Conservation (phyloP, 1,140 invertebrate species). For the Mycetomoellerius zeteki region DNA sequence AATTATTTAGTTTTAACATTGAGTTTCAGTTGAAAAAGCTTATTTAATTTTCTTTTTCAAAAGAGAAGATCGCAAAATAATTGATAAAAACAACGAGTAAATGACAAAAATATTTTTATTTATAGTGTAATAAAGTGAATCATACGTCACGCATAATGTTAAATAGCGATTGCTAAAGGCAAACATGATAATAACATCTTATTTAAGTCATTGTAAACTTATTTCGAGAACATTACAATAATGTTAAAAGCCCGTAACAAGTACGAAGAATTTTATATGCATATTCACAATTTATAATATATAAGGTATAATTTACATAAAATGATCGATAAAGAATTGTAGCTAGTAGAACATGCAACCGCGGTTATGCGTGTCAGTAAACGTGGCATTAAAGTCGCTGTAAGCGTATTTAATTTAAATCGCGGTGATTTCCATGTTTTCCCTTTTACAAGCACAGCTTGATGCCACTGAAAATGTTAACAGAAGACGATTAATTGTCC, state of each 20-base stretch:
- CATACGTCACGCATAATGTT: neutral
- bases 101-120: neutral
- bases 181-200: neutral
- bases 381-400: neutral
- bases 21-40: neutral
- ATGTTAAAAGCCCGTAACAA: neutral
- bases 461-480: constrained; percentile 10
- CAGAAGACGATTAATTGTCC: no score
- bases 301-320: constrained; percentile 25
- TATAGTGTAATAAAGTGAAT: neutral
- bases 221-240: neutral
- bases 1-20: no score
- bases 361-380: neutral
- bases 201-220: constrained; percentile 16
- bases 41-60: neutral
- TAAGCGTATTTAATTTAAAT: constrained; percentile 7
- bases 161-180: neutral
- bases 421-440: constrained; percentile 11
- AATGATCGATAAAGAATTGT: neutral
- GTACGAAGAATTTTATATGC: neutral
- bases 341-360: neutral
- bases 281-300: neutral
- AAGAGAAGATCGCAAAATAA: neutral
- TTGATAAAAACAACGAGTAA: neutral
- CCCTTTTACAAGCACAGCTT: neutral